Evolutionary conservation across 2,888 invertebrate genomes (phyloP), one percentile per base, ranked within the genome.

Genomic region (Celastrina argiolus): DNA sequence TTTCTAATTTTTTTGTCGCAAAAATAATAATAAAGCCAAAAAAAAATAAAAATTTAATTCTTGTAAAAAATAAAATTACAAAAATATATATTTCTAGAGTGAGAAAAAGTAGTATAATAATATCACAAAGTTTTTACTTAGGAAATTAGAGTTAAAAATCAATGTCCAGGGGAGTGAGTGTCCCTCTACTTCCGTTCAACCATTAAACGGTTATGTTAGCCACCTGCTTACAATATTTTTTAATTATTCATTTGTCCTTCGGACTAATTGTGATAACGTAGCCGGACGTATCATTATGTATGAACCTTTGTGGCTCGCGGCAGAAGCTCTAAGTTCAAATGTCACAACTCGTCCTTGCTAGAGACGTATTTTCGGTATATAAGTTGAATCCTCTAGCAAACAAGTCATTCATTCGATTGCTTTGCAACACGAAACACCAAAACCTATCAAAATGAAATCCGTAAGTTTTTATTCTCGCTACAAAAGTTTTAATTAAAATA

Each of bases 261-360:
- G 64, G 66, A 66, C 41, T 31, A 56, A 56, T 36, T 16, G 18
- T 14, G 39, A 61, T 28, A 28, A 56, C 14, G 56, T 68, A 80
- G 76, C 85, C 83, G 84, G 86, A 85, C 85, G 80, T 78, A 73
- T 73, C 36, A 10, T 36, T 36, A 45, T 45, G 51, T 51, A 14
- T 51, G 12, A 51, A 79, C 80, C 79, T 81, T 81, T 78, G 75
- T 68, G 58, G 56, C 65, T 64, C 77, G 78, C 73, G 74, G 80
- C 79, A 81, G 85, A 84, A 76, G 77, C 71, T 80, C 82, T 85
- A 83, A 86, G 88, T 88, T 88, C 86, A 89, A 89, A 90, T 90
- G 90, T 87, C 90, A 85, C 79, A 74, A 74, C 72, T 77, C 81
- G 89, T 87, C 90, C 88, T 88, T 85, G 88, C 79, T 71, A 71